Base-by-base conservation (phyloP, 2,113 vertebrate species). In the Coptodon bakossiorum region DNA sequence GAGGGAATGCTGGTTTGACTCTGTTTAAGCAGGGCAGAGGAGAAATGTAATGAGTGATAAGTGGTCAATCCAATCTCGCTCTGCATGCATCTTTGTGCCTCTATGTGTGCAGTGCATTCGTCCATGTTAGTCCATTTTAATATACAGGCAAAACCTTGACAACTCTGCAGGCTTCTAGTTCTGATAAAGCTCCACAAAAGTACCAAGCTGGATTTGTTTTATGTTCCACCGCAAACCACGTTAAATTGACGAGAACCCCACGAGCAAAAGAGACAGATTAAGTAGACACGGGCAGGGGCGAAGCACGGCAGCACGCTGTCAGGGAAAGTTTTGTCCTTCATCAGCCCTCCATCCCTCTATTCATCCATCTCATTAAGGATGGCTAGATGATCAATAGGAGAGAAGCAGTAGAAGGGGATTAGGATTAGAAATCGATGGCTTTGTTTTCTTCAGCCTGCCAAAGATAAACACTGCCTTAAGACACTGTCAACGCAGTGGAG, bases 381-480 rank as follows among this genome's bases (percentile, higher is more conserved):
- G 88, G 94, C 94, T 91, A 73, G 92, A 85, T 95, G 94, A 95
- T 96, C 95, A 94, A 96, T 96, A 96, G 91, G 80, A 90, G 92
- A 88, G 88, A 86, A 82, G 93, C 92, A 83, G 92, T 91, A 71
- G 92, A 94, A 78, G 92, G 94, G 95, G 95, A 95, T 95, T 96
- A 95, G 93, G 94, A 96, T 95, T 95, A 95, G 94, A 95, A 96
- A 96, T 96, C 95, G 63, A 96, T 96, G 95, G 90, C 91, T 94
- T 95, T 95, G 95, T 95, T 95, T 95, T 96, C 93, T 95, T 86
- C 85, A 54, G 84, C 88, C 89, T 83, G 90, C 87, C 86, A 88
- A 88, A 93, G 93, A 94, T 94, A 95, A 95, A 96, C 90, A 92
- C 90, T 88, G 94, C 94, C 94, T 92, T 94, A 94, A 96, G 94